These are phyloP conservation scores for Passerina amoena DNA, from an alignment of 2,113 vertebrate species.

Conservation along the genomic window DNA sequence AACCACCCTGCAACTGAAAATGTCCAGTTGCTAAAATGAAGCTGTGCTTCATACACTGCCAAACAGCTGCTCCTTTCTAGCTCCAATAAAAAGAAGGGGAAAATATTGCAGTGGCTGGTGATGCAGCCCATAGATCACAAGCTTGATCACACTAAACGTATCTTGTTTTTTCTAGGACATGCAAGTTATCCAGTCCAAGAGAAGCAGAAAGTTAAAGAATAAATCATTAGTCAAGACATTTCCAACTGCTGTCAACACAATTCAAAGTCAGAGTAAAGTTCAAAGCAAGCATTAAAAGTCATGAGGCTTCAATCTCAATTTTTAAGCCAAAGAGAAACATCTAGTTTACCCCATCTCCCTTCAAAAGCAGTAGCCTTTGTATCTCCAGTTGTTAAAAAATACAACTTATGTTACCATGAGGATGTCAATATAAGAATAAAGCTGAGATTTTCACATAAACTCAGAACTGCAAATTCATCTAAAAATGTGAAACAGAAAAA, in stretches of 20 bases:
- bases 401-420: not conserved
- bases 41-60: not conserved
- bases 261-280: constrained; percentile 29
- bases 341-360: not conserved
- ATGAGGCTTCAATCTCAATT: not conserved
- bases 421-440: not conserved
- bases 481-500: not conserved
- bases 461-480: not conserved
- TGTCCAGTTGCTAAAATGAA: not conserved
- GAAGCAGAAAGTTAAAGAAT: not conserved
- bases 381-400: not conserved
- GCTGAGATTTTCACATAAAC: not conserved
- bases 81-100: not conserved
- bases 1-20: not conserved
- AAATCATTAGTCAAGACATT: constrained; percentile 9
- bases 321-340: not conserved
- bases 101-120: not conserved
- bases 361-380: not conserved
- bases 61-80: not conserved
- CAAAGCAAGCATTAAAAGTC: constrained; percentile 39
- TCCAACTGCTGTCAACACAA: constrained; percentile 22
- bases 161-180: not conserved
- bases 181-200: not conserved
- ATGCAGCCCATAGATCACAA: not conserved
- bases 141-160: not conserved